These are phyloP conservation scores for Phengaris arion DNA, from an alignment of 2,888 invertebrate species.

Conservation along the genomic window DNA sequence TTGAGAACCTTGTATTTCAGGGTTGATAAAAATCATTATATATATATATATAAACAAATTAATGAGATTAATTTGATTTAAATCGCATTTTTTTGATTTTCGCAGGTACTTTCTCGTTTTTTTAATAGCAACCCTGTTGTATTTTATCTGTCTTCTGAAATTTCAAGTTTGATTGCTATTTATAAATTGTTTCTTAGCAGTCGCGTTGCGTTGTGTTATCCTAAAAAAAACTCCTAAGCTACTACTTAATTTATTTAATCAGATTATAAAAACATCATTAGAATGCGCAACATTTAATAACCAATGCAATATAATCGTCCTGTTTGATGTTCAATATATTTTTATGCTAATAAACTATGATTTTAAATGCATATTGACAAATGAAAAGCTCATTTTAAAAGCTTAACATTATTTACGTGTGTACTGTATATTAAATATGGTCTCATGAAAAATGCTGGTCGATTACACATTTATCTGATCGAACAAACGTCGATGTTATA, in stretches of 20 bases:
- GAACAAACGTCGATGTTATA: constrained; percentile 14
- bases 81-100: too few species aligned
- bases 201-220: background rate
- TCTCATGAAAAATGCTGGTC: constrained; percentile 2
- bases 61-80: too few species aligned
- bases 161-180: background rate
- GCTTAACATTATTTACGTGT: background rate
- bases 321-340: constrained; percentile 4
- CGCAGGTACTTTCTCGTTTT: too few species aligned
- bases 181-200: background rate
- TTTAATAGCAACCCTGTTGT: too few species aligned
- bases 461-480: constrained; percentile 25
- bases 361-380: background rate
- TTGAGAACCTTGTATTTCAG: too few species aligned
- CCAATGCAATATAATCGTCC: background rate
- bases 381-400: constrained; percentile 9
- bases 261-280: background rate
- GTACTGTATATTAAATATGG: background rate
- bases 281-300: background rate
- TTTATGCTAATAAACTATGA: background rate
- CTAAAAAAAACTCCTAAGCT: background rate
- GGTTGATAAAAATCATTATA: too few species aligned
- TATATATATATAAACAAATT: too few species aligned
- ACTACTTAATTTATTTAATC: background rate
- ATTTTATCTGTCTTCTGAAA: too few species aligned